Evolutionary conservation across 53 echinoderm and acorn worm genomes (phyloP), one percentile per base, ranked within the genome.

Genomic region (Apostichopus leukothele): DNA sequence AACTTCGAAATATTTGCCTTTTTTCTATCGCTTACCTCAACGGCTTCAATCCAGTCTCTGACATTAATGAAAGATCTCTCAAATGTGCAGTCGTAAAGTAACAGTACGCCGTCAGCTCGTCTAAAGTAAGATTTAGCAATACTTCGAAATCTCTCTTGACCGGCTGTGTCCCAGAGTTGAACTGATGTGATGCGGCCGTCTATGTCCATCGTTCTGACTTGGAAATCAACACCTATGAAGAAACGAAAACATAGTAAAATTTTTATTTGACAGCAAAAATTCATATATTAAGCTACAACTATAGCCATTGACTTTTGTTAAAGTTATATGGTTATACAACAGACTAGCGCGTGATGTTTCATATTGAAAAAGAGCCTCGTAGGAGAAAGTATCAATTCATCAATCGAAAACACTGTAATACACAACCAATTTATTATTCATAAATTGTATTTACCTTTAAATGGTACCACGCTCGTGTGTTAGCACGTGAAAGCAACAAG

Each of bases 81-180:
- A 55, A 89, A 94, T 1, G 99, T 99, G 83, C 93, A 93, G 76
- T 99, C 99, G 79, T 99, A 99, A 4, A 99, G 89, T n/a, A 99
- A 90, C 57, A 99, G 83, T 4, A 99, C 99, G 5, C 99, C 99
- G 55, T 99, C 99, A 7, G 99, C 99, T 21, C 99, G 94, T 73
- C 99, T 89, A 92, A 99, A 99, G 90, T 99, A 99, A 4, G 96
- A 94, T 86, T 99, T 99, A 66, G 99, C 99, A 50, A 99, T 99
- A 88, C 96, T 96, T 21, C 96, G 89, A 79, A 99, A 99, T 25
- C 99, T 84, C 78, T 96, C 99, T 79, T 99, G 99, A 50, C 99
- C 99, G 6, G 99, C 99, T 9, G 99, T 99, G 79, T 99, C 99
- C 99, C 99, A 96, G 9, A 99, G 92, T 78, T 99, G 99, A 18